Evolutionary conservation across 2,888 invertebrate genomes (phyloP).

Genomic region (Nemotelus pantherinus): DNA sequence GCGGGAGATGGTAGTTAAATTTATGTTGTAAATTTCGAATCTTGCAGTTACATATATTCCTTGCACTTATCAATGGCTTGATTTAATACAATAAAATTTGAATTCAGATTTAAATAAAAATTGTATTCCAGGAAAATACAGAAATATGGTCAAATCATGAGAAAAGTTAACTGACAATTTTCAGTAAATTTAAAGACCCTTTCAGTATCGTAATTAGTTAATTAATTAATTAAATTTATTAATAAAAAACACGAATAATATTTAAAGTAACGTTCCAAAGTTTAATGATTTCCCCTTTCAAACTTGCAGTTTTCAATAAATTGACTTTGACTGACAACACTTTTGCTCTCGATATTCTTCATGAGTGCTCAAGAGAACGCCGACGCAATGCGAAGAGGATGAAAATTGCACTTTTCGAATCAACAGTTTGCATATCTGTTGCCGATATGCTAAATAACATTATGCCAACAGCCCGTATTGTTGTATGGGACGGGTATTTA

Average conservation of each 20-base stretch:
- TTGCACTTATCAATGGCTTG: background rate
- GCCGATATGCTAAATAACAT: background rate
- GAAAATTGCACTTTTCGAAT: conserved; percentile 21
- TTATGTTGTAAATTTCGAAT: background rate
- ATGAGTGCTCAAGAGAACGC: background rate
- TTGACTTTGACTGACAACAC: background rate
- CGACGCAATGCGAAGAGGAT: conserved; percentile 24
- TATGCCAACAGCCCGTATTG: too few species aligned
- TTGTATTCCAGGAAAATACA: background rate
- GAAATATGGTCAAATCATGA: background rate
- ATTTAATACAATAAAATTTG: background rate
- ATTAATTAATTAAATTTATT: too few species aligned
- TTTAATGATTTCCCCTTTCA: background rate
- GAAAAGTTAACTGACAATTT: background rate
- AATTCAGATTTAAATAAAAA: background rate
- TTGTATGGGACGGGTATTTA: too few species aligned
- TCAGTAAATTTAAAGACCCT: too few species aligned
- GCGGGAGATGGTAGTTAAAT: background rate
- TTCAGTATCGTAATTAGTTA: too few species aligned
- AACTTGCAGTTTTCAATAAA: background rate
- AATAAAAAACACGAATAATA: too few species aligned
- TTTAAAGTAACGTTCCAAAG: background rate
- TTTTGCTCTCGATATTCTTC: background rate
- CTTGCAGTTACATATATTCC: background rate
- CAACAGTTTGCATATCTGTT: conserved; percentile 20